Conservation (phyloP, 2,797 vertebrate genomes). For the Epinephelus malabaricus region DNA sequence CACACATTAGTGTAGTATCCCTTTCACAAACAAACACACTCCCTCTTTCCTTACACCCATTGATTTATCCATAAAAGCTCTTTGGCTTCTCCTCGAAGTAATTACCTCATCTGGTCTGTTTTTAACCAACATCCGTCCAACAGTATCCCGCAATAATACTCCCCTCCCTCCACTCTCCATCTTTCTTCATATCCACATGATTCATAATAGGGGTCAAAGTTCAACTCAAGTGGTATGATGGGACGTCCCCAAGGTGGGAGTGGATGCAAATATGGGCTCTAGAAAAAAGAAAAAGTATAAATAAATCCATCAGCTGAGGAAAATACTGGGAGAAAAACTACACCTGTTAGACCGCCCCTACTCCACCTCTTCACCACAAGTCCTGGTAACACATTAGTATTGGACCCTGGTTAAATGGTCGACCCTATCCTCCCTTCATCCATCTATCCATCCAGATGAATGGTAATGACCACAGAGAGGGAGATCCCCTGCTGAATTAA, state of each 20-base stretch:
- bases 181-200: not conserved
- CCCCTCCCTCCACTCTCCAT: not conserved
- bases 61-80: constrained; percentile 76
- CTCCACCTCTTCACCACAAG: constrained; percentile 36
- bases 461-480: constrained; percentile 73
- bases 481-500: constrained; percentile 80
- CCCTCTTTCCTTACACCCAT: constrained; percentile 59
- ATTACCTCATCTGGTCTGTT: constrained; percentile 75
- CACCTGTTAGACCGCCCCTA: constrained; percentile 44
- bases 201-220: constrained; percentile 46
- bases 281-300: not conserved
- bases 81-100: constrained; percentile 64
- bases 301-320: constrained; percentile 51
- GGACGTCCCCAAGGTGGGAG: constrained; percentile 4
- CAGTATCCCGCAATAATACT: constrained; percentile 14
- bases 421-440: constrained; percentile 60
- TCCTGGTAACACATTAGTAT: constrained; percentile 79
- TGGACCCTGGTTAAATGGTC: constrained; percentile 73
- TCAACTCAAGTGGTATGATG: constrained; percentile 1
- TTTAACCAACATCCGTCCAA: constrained; percentile 54
- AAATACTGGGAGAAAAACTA: constrained; percentile 63
- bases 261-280: constrained; percentile 5
- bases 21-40: constrained; percentile 63
- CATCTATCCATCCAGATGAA: constrained; percentile 73
- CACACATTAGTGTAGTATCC: constrained; percentile 62